Evolutionary conservation across 2,113 vertebrate genomes (phyloP).

Genomic region (Seriola dumerili): DNA sequence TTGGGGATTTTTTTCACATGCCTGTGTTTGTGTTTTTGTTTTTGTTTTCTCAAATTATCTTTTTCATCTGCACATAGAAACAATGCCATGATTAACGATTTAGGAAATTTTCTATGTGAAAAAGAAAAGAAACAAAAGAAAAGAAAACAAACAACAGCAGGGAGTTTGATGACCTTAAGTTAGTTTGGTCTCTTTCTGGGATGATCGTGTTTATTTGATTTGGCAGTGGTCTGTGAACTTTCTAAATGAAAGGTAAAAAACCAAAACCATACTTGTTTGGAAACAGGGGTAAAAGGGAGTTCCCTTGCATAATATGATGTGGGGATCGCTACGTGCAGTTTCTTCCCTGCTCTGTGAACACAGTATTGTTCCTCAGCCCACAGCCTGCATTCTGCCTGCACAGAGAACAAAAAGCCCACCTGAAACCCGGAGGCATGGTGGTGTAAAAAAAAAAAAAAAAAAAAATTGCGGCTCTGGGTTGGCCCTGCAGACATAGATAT

Average conservation of each 20-base stretch:
- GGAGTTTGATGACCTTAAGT: not conserved
- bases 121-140: not conserved
- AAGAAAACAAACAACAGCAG: conserved; percentile 6
- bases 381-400: conserved; percentile 80
- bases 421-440: conserved; percentile 66
- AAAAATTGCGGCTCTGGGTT: conserved; percentile 37
- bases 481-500: conserved; percentile 65
- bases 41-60: not conserved
- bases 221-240: not conserved
- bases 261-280: not conserved
- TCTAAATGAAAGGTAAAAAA: conserved; percentile 20
- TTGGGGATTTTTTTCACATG: not conserved
- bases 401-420: conserved; percentile 75
- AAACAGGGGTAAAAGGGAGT: conserved; percentile 53
- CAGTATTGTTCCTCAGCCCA: conserved; percentile 79
- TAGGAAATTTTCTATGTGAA: not conserved
- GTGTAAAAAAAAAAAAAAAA: conserved; percentile 40
- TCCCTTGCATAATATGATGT: conserved; percentile 64
- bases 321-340: conserved; percentile 81
- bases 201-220: conserved; percentile 29
- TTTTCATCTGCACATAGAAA: not conserved
- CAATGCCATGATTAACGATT: not conserved
- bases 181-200: not conserved
- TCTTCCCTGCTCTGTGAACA: conserved; percentile 72
- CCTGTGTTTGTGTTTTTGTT: not conserved